Conservation (phyloP, 2,113 vertebrate species). For the Struthio camelus region DNA sequence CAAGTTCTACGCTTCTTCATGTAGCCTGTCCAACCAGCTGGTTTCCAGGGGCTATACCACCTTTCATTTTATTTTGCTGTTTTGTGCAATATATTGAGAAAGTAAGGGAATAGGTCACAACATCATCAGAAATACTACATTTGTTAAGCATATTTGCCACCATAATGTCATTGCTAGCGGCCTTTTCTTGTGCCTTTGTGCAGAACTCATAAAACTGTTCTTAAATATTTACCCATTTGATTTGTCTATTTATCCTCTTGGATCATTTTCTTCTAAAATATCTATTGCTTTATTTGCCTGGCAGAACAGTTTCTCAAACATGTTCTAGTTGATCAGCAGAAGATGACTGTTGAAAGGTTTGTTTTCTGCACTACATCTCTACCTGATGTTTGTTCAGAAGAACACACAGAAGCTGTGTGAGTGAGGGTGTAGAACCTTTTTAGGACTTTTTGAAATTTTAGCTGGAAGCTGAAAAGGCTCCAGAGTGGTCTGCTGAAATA, state of each 20-base stretch:
- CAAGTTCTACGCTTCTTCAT: background rate
- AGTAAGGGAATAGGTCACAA: background rate
- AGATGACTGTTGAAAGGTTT: background rate
- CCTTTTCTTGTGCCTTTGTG: background rate
- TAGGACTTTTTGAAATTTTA: background rate
- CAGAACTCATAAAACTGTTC: background rate
- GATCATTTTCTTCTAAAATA: slow-evolving; percentile 17
- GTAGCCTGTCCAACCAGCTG: background rate
- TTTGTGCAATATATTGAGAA: background rate
- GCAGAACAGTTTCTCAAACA: background rate
- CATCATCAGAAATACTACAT: background rate
- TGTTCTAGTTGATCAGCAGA: background rate
- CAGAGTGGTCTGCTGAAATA: background rate
- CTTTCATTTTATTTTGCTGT: background rate
- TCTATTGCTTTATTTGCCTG: background rate
- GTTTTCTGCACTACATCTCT: background rate
- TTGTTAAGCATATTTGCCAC: background rate
- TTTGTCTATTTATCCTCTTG: background rate
- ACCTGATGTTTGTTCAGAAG: slow-evolving; percentile 6
- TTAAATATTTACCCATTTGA: slow-evolving; percentile 23
- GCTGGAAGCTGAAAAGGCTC: background rate
- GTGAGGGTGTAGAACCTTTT: background rate
- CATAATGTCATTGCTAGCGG: background rate
- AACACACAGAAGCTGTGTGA: background rate
- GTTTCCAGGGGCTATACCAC: background rate